Evolutionary conservation across 2,888 invertebrate species (phyloP).

Genomic region (Calephelis perditalis): DNA sequence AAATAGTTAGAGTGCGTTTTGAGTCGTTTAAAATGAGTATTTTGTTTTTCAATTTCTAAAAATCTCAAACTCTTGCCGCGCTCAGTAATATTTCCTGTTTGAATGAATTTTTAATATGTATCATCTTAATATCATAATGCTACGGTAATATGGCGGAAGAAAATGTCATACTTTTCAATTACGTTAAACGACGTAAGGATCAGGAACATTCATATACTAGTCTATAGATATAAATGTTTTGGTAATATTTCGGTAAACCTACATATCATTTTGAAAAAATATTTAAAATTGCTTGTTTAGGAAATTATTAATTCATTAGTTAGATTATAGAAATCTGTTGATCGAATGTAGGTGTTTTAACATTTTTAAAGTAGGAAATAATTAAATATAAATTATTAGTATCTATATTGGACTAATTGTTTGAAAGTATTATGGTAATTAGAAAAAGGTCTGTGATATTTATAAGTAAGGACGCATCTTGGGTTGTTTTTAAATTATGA

Average conservation of each 20-base stretch:
- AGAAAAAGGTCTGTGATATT: conserved; percentile 73
- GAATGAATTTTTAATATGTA: conserved; percentile 14
- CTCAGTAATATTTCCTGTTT: conserved; percentile 14
- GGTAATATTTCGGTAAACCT: conserved; percentile 48
- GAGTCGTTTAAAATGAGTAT: background rate
- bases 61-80: conserved; percentile 13
- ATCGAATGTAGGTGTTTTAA: conserved; percentile 50
- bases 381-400: conserved; percentile 29
- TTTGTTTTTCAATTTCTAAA: background rate
- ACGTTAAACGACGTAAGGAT: conserved; percentile 14
- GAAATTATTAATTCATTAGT: conserved; percentile 33
- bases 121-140: conserved; percentile 12
- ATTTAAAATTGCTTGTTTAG: conserved; percentile 33
- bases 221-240: conserved; percentile 50
- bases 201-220: conserved; percentile 39
- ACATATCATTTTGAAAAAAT: conserved; percentile 60
- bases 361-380: conserved; percentile 38
- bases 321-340: conserved; percentile 18
- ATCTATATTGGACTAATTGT: conserved; percentile 37
- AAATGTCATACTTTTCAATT: background rate
- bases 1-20: conserved; percentile 25
- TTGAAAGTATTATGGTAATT: conserved; percentile 69
- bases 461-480: conserved; percentile 62
- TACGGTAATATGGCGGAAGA: conserved; percentile 34
- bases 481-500: conserved; percentile 70